phyloP scores from a whole-genome alignment of 2,113 vertebrate species.

The Heptranchias perlo region DNA sequence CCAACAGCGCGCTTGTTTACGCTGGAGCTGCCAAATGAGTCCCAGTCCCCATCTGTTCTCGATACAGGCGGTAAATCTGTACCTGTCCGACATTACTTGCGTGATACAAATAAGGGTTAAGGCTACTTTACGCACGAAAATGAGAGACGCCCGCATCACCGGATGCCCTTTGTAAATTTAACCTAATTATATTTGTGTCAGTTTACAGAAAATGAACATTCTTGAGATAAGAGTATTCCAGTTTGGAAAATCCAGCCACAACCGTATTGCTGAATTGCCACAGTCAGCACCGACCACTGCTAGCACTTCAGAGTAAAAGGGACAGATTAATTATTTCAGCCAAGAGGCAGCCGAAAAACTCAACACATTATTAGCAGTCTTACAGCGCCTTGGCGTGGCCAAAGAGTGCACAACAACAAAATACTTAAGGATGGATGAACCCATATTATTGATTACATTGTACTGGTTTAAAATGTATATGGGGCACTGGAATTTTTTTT shows the following conservation, averaged over 20 bases:
- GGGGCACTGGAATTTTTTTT: neutral
- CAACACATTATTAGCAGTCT: neutral
- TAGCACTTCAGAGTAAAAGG: too few relatives aligned
- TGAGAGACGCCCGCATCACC: neutral
- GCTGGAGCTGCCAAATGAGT: neutral
- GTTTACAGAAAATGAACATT: neutral
- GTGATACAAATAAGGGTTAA: neutral
- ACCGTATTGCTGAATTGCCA: neutral
- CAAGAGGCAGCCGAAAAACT: neutral
- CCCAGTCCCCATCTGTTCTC: neutral
- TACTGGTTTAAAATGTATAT: neutral
- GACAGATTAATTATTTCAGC: neutral
- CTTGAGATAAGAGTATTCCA: neutral
- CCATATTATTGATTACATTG: neutral
- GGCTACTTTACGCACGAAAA: neutral
- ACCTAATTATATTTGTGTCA: neutral
- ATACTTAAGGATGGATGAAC: neutral
- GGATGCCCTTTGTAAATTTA: neutral
- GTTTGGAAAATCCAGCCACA: neutral
- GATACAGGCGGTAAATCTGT: neutral
- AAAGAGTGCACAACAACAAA: neutral
- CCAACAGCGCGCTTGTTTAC: neutral
- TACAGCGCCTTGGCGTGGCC: slow-evolving; percentile 21
- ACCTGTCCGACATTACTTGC: neutral
- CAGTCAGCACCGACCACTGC: neutral